A percentile compares a stretch with the other conserved stretches of the same genome.
phyloP scores from a whole-genome alignment of 2,113 vertebrate species.

The Erythrocercus mccallii region DNA sequence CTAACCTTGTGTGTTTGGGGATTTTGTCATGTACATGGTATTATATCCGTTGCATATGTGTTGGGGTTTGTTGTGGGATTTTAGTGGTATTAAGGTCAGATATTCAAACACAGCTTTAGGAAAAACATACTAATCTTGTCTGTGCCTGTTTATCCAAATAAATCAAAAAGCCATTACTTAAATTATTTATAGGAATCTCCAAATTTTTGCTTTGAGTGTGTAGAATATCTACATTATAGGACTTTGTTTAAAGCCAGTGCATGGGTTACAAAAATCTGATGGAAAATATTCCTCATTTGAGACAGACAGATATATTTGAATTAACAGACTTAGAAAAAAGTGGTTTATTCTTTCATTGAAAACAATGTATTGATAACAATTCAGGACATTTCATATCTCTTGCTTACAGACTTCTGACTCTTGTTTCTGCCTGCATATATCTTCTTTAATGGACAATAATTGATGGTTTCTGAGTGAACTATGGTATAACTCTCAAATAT shows the following conservation, averaged over 20 bases:
- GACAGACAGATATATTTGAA: not conserved
- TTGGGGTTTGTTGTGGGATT: not conserved
- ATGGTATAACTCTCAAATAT: not conserved
- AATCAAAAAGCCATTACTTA: not conserved
- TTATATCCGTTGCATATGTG: not conserved
- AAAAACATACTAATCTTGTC: not conserved
- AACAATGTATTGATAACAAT: not conserved
- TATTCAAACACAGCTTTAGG: not conserved
- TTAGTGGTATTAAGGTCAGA: conserved; percentile 10
- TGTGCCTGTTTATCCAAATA: not conserved
- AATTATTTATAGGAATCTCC: not conserved
- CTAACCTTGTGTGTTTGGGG: not conserved
- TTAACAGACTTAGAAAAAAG: not conserved
- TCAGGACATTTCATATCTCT: not conserved
- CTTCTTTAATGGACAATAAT: not conserved
- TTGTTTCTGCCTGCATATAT: not conserved
- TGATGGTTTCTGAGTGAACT: not conserved
- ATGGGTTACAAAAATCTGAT: not conserved
- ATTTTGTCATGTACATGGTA: not conserved
- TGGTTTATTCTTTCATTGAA: not conserved
- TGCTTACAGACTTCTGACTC: not conserved
- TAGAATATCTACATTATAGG: not conserved
- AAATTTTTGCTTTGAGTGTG: not conserved
- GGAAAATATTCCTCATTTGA: not conserved
- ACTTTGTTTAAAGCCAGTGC: not conserved